Evolutionary conservation across 2,888 invertebrate species (phyloP), one percentile per base, ranked within the genome.

Genomic region (Odontothrips loti): DNA sequence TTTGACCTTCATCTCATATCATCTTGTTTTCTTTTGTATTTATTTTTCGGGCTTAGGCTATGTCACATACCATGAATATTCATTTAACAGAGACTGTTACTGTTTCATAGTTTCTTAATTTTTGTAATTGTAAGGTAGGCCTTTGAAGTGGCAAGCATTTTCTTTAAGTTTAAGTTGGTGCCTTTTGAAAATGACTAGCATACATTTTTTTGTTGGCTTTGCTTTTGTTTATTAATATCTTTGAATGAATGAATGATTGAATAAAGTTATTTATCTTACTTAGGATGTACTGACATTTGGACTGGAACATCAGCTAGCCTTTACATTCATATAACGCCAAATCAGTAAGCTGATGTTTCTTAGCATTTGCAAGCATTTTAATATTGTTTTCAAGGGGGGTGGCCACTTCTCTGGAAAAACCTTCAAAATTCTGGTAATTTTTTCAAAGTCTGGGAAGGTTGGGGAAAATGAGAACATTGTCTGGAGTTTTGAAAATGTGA

Each of bases 361-460:
- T 27, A 75, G 68, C 68, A 75, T 75, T 75, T 75, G 68, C 68
- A 23, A 75, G 68, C 68, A 75, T 75, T 75, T 75, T 75, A 23
- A 11, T 12, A 9, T 27, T 58, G 20, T 15, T 17, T 8, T 58
- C 20, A 58, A 58, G 15, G 15, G n/a, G 34, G 34, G 34, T 43
- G 34, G 34, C 34, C 34, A 43, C 34, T n/a, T n/a, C n/a, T 43
- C 34, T 43, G 34, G 34, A 43, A 43, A n/a, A 43, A 4, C 34
- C 6, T 43, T 43, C 6, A 4, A 43, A 43, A 6, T 43, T 43
- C 3, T n/a, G n/a, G n/a, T n/a, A 43, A 43, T 43, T 4, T 43
- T 43, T 43, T 43, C 3, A 43, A 43, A 43, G 34, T 6, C 34
- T 43, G 34, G 34, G 6, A 43, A 43, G 34, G 34, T 43, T 2